Base-by-base conservation (phyloP, 2,888 invertebrate genomes). In the Mythimna ferrago region DNA sequence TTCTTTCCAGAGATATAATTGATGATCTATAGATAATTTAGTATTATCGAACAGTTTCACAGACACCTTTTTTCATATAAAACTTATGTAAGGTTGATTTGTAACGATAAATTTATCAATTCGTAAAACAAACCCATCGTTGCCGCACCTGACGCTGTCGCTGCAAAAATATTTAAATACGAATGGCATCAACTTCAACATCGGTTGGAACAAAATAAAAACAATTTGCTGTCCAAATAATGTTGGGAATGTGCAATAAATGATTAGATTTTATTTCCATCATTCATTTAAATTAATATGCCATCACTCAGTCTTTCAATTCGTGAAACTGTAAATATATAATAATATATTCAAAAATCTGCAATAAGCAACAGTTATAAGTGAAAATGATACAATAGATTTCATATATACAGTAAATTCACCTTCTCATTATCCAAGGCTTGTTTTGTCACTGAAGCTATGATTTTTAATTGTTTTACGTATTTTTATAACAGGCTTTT, bases 231-330 rank as follows among this genome's bases (percentile, higher is more conserved):
- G 76, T 79, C 81, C 81, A 79, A 82, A 83, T 78, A 79, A 77
- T 73, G 76, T 79, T 82, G 88, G 92, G 91, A 94, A 94, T 92
- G 92, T 92, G 91, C 89, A 86, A 80, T 86, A 76, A 82, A 84
- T 82, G 64, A 76, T 84, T 79, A 61, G 44, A 77, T 85, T 79
- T 76, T 71, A 86, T 75, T 78, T 86, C 86, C 75, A 87, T 88
- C 81, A 87, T 86, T 83, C 84, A 82, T 87, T 87, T 83, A 92
- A 91, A 89, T 83, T 92, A 92, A 92, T 89, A 93, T 92, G 92
- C 92, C 92, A 92, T 89, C 92, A 90, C 88, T 95, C 95, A 95
- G 95, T 95, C 95, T 95, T 95, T 92, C 92, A 90, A 90, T 94
- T 91, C 88, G 89, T 92, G 90, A 91, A 92, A 89, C 88, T 90